Evolutionary conservation across 2,888 invertebrate genomes (phyloP), one percentile per base, ranked within the genome.

Genomic region (Neoascia interrupta): DNA sequence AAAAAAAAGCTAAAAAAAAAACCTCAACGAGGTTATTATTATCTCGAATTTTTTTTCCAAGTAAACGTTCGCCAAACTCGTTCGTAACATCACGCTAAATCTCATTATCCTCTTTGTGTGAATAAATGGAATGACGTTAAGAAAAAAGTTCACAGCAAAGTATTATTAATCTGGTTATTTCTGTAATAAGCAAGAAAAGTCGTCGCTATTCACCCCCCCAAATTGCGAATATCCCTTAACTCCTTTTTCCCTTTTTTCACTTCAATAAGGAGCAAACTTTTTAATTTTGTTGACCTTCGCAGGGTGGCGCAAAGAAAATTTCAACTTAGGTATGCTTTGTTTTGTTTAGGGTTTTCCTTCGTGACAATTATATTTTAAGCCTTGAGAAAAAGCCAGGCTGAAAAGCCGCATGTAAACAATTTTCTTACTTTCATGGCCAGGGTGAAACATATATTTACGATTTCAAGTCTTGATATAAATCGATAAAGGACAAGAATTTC

Each of bases 391-490:
- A n/a, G n/a, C 13, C n/a, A 13, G 23, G 13, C 2, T 49, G 19
- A 31, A 49, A 47, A 19, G n/a, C n/a, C n/a, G n/a, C n/a, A n/a
- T n/a, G n/a, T n/a, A n/a, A n/a, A n/a, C n/a, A 28, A 28, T n/a
- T n/a, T n/a, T 49, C 51, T 41, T 18, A 34, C 37, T 60, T 60
- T 60, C 60, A 47, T 28, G 26, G 28, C 3, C 13, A 11, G 6
- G 6, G 5, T n/a, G 11, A 26, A 68, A 58, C 37, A 41, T 68
- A 49, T 37, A 41, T 10, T 51, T 51, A 60, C 43, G n/a, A n/a
- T n/a, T n/a, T 60, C 60, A 43, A 21, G 41, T 53, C 69, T 60
- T 61, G 10, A 31, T 34, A 51, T 36, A 43, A 69, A 69, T 69
- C 69, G 69, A 61, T 69, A 61, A 60, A 51, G 69, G 69, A 16